These are phyloP conservation scores for Vicugna pacos DNA, from an alignment of 2,113 vertebrate species.

Conservation along the genomic window DNA sequence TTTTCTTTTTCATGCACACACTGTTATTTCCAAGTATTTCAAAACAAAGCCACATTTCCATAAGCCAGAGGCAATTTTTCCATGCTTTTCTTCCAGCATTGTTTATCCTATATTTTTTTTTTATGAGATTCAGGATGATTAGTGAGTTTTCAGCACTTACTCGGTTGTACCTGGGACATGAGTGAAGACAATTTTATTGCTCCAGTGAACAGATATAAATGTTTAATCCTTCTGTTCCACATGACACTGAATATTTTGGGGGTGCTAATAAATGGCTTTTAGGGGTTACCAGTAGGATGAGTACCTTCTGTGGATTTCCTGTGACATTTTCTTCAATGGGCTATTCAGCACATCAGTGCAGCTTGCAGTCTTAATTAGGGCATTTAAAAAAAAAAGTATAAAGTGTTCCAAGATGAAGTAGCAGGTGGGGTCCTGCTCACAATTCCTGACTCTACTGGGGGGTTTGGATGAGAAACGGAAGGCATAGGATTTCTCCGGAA, in stretches of 20 bases:
- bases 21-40: slow-evolving; percentile 76
- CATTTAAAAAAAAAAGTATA: neutral
- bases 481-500: neutral
- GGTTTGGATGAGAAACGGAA: rapidly evolving
- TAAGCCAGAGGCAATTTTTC: slow-evolving; percentile 74
- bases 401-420: neutral
- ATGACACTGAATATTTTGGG: slow-evolving; percentile 75
- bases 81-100: slow-evolving; percentile 77
- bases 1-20: slow-evolving; percentile 32
- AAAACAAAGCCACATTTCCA: slow-evolving; percentile 78
- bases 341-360: neutral
- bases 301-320: slow-evolving; percentile 48
- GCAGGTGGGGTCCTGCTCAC: neutral
- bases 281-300: slow-evolving; percentile 53
- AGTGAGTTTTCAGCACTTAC: slow-evolving; percentile 82
- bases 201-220: slow-evolving; percentile 83
- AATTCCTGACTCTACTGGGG: neutral
- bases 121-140: slow-evolving; percentile 84
- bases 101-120: slow-evolving; percentile 85
- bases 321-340: neutral
- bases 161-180: slow-evolving; percentile 81
- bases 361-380: slow-evolving; percentile 41
- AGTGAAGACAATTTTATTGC: slow-evolving; percentile 86
- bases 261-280: slow-evolving; percentile 74
- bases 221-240: slow-evolving; percentile 84